Base-by-base conservation (phyloP, 2,888 invertebrate species). In the Orthonychiurus folsomi region DNA sequence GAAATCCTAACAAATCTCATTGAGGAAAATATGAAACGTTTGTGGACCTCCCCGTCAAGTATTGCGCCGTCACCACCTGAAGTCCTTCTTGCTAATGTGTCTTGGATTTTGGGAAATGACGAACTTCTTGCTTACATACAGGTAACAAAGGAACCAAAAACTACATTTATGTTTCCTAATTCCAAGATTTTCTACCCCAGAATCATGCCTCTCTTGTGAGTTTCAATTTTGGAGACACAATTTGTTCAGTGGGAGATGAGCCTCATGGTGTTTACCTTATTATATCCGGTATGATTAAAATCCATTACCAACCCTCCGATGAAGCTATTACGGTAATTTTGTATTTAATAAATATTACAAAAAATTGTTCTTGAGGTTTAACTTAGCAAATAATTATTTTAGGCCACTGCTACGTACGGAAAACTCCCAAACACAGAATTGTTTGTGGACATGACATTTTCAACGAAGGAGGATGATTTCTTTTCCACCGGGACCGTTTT, bases 401-500 rank as follows among this genome's bases (percentile, higher is more conserved):
- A n/a, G n/a, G n/a, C n/a, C n/a, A n/a, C n/a, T n/a, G n/a, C n/a
- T n/a, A n/a, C n/a, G n/a, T 69, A 78, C 9, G 82, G 82, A 50
- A 78, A 78, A 0, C 78, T 83, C 47, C 83, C 83, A 0, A 81
- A 82, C 69, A 80, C 81, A 56, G 83, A 83, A 70, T 81, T 81
- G 69, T 73, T 81, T 9, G 77, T 79, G 0, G 80, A 81, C 50
- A 68, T 81, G 9, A 78, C 79, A 69, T 81, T 81, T 66, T 74
- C 75, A 0, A 79, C 80, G 2, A 78, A 78, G 0, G 77, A 79
- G 27, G 78, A 78, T 59, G 84, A 84, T 68, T 84, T 81, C 68
- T 79, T 84, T 25, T 82, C 82, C 1, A 81, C 83, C 0, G 85
- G 85, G 1, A 82, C 81, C 57, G 82, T 83, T 12, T 77, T 84